These are phyloP conservation scores for Polypedilum vanderplanki DNA, from an alignment of 1,140 invertebrate genomes.

Conservation along the genomic window DNA sequence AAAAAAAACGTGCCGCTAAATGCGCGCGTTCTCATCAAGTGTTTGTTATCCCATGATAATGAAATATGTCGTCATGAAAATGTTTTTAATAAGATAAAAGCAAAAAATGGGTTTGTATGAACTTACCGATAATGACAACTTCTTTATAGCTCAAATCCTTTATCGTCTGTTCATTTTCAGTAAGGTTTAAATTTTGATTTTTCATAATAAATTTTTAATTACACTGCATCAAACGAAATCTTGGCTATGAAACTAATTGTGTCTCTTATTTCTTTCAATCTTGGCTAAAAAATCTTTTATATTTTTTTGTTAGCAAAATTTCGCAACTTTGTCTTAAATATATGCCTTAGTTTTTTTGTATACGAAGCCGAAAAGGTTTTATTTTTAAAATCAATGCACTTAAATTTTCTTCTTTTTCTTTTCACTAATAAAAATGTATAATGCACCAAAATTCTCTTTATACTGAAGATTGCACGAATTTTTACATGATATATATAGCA, in stretches of 20 bases:
- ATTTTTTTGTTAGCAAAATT: background rate
- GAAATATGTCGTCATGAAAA: too few relatives aligned
- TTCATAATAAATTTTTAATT: conserved; percentile 16
- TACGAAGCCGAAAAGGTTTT: background rate
- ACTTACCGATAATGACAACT: conserved; percentile 57
- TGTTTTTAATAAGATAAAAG: too few relatives aligned
- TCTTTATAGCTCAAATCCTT: conserved; percentile 53
- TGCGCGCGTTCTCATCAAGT: too few relatives aligned
- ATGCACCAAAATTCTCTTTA: background rate
- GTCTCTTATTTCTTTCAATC: background rate
- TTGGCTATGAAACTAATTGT: background rate
- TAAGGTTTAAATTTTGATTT: background rate
- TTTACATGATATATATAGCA: background rate
- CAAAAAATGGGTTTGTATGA: too few relatives aligned
- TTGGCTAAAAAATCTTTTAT: background rate
- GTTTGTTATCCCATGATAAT: too few relatives aligned
- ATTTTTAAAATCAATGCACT: conserved; percentile 5
- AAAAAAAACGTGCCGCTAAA: too few relatives aligned
- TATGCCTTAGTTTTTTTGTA: background rate
- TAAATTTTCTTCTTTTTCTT: background rate
- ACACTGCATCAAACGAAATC: conserved; percentile 16
- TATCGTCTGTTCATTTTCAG: background rate
- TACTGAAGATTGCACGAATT: background rate
- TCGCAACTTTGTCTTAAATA: background rate
- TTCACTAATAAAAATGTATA: too few relatives aligned